These are phyloP conservation scores for Ctenopoma multispine DNA, from an alignment of 2,797 vertebrate species.

Conservation along the genomic window DNA sequence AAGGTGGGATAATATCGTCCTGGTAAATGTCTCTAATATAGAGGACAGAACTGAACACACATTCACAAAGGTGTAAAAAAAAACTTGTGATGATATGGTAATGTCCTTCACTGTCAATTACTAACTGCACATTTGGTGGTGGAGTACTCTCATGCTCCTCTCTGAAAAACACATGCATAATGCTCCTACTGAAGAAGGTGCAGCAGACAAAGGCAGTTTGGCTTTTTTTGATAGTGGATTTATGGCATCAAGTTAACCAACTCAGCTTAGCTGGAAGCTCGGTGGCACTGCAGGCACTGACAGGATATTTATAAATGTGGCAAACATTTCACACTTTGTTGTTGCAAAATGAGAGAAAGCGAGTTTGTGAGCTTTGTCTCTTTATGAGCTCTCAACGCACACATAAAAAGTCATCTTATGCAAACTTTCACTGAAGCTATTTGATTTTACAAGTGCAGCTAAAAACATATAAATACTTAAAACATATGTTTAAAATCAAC, in stretches of 20 bases:
- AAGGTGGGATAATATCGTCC: no score
- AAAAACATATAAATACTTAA: no score
- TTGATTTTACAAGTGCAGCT: neutral
- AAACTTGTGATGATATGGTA: no score
- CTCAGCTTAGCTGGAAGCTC: neutral
- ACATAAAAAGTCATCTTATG: neutral
- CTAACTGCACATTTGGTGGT: neutral
- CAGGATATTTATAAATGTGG: slow-evolving; percentile 27
- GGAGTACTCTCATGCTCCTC: neutral
- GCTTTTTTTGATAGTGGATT: neutral
- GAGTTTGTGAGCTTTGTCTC: neutral
- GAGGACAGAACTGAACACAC: neutral
- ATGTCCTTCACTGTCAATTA: neutral
- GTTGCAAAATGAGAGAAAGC: neutral
- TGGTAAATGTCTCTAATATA: no score
- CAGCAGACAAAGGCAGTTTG: slow-evolving; percentile 9
- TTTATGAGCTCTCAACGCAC: neutral
- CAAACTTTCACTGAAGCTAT: slow-evolving; percentile 6
- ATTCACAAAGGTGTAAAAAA: neutral
- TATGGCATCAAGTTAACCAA: slow-evolving; percentile 14
- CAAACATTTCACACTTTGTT: slow-evolving; percentile 1
- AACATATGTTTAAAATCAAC: no score
- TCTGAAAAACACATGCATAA: neutral
- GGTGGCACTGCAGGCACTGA: neutral
- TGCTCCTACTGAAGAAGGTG: slow-evolving; percentile 6